Evolutionary conservation across 1,140 invertebrate species (phyloP), one percentile per base, ranked within the genome.

Genomic region (Drosophila guanche): DNA sequence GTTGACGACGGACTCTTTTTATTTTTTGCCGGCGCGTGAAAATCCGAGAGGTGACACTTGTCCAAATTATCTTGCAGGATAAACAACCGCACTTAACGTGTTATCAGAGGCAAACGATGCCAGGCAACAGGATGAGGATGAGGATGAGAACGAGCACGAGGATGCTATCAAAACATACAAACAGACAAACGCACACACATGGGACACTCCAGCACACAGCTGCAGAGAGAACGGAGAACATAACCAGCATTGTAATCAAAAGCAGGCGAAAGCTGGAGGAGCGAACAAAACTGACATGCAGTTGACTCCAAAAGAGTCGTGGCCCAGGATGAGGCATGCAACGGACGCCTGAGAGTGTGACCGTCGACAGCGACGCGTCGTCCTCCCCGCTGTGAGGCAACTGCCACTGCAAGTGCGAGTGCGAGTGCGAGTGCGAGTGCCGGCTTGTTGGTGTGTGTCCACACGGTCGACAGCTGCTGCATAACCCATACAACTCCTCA

Each of bases 41-140:
- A 86, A 86, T 86, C 81, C 83, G 69, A 86, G 81, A 86, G 81
- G 81, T 86, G 81, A 78, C 83, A 88, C 81, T 86, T 86, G 81
- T 88, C 83, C 81, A 86, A 86, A 86, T 86, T 86, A 86, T 86
- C 81, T 86, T 81, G 81, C 74, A 59, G 83, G 81, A 86, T 86
- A 88, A 86, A 76, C 81, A 85, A 86, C 81, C 83, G 74, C 81
- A 88, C 83, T 88, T 88, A 88, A 86, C 83, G 81, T 86, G 81
- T 86, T 86, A 86, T 86, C 81, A 86, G 66, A 56, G 74, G 78
- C 74, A 76, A 84, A 73, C 80, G 76, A 84, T 72, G 76, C 75
- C 73, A 47, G 63, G 20, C 45, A 46, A 12, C 40, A 22, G 65
- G 52, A 57, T 46, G 16, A 56, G 53, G 46, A 66, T n/a, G 50